A percentile compares a stretch with the other conserved stretches of the same genome.
These are phyloP conservation scores for Charina bottae DNA, from an alignment of 2,113 vertebrate genomes.

Conservation along the genomic window DNA sequence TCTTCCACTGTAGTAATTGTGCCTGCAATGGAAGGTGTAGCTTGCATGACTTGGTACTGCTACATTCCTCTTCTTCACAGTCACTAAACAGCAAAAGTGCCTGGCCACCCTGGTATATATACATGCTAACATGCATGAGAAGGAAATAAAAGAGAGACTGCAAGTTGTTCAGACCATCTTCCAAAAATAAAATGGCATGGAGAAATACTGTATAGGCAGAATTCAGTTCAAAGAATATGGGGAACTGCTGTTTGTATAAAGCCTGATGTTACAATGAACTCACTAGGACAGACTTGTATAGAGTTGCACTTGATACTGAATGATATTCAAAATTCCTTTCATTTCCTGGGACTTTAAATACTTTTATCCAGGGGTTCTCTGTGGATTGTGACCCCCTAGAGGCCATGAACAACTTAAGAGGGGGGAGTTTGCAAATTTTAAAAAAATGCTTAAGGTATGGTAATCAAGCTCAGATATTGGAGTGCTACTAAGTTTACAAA, in stretches of 20 bases:
- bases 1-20: background rate
- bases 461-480: no score
- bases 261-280: constrained; percentile 29
- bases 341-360: constrained; percentile 46
- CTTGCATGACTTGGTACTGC: background rate
- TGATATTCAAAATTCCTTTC: constrained; percentile 41
- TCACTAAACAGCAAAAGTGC: background rate
- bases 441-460: no score
- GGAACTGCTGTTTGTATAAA: constrained; percentile 40
- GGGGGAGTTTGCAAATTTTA: no score
- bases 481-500: no score
- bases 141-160: background rate
- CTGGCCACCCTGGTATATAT: background rate
- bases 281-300: background rate
- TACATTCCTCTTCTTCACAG: background rate
- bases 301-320: constrained; percentile 46
- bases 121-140: background rate
- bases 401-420: no score
- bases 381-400: no score
- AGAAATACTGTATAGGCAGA: constrained; percentile 13
- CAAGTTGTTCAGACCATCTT: background rate
- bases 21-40: background rate
- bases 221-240: constrained; percentile 47
- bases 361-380: no score
- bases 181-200: background rate